These are phyloP conservation scores for Actinostola sp. DNA, from an alignment of 92 coral and sea anemone genomes.

Conservation along the genomic window DNA sequence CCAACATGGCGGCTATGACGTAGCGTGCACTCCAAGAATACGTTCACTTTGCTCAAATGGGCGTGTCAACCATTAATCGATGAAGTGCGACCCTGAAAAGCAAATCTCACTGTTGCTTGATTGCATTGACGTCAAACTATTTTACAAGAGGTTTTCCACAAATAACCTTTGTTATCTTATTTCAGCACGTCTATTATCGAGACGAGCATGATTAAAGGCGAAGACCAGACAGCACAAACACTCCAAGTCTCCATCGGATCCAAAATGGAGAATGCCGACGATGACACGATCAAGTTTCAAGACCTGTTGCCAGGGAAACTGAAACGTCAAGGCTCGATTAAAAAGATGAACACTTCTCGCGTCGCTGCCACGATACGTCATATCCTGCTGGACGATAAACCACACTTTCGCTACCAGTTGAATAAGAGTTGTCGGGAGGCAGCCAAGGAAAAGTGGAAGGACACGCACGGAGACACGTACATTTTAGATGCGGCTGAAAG, in stretches of 20 bases:
- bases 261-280: slow-evolving; percentile 89
- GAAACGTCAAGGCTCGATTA: slow-evolving; percentile 84
- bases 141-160: too few relatives aligned
- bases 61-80: too few relatives aligned
- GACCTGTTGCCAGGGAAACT: slow-evolving; percentile 80
- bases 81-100: too few relatives aligned
- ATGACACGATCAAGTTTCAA: slow-evolving; percentile 78
- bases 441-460: slow-evolving; percentile 82
- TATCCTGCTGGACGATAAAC: slow-evolving; percentile 71
- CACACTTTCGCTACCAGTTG: slow-evolving; percentile 93
- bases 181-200: slow-evolving; percentile 79
- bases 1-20: too few relatives aligned
- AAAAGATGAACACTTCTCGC: slow-evolving; percentile 79
- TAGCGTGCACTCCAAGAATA: too few relatives aligned
- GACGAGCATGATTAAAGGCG: slow-evolving; percentile 89
- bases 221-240: slow-evolving; percentile 90
- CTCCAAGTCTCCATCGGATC: slow-evolving; percentile 87
- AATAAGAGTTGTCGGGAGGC: slow-evolving; percentile 84
- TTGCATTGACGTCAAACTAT: too few relatives aligned
- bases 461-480: slow-evolving; percentile 76
- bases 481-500: slow-evolving; percentile 81
- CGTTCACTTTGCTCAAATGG: too few relatives aligned
- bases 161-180: too few relatives aligned
- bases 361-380: slow-evolving; percentile 71
- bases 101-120: too few relatives aligned